These are phyloP conservation scores for Lithophane socia DNA, from an alignment of 2,888 invertebrate genomes.

Conservation along the genomic window DNA sequence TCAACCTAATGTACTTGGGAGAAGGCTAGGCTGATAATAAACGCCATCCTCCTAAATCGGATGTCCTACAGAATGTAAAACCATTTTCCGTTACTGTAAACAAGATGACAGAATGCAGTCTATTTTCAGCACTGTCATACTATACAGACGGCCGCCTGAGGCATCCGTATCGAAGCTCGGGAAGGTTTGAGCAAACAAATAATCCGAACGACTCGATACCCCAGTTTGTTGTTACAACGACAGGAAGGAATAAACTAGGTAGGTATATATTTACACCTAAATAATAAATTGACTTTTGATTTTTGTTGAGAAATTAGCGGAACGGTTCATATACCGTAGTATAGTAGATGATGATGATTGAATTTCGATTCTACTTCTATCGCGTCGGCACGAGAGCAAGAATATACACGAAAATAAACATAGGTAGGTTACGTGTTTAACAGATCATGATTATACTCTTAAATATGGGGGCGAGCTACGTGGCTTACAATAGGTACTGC, in stretches of 20 bases:
- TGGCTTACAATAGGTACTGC: no score
- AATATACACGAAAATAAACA: background rate
- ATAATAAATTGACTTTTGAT: conserved; percentile 25
- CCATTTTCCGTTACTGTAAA: conserved; percentile 27
- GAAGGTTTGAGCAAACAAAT: conserved; percentile 51
- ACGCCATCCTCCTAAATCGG: background rate
- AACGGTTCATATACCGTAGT: background rate
- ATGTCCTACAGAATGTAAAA: conserved; percentile 19
- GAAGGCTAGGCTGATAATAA: background rate
- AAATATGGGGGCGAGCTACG: background rate
- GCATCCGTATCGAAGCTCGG: conserved; percentile 30
- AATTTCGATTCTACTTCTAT: background rate
- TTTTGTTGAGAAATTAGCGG: background rate
- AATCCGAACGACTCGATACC: conserved; percentile 44
- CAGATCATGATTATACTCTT: background rate
- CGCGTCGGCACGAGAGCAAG: no score
- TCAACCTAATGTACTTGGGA: background rate
- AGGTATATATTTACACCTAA: conserved; percentile 12
- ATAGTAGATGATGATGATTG: background rate
- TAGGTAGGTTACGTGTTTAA: no score
- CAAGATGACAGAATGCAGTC: conserved; percentile 41
- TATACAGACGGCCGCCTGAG: conserved; percentile 32
- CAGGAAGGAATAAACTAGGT: conserved; percentile 15
- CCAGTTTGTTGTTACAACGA: conserved; percentile 29
- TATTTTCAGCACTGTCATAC: conserved; percentile 43